These are phyloP conservation scores for Xanthia togata DNA, from an alignment of 2,888 invertebrate species.

Conservation along the genomic window DNA sequence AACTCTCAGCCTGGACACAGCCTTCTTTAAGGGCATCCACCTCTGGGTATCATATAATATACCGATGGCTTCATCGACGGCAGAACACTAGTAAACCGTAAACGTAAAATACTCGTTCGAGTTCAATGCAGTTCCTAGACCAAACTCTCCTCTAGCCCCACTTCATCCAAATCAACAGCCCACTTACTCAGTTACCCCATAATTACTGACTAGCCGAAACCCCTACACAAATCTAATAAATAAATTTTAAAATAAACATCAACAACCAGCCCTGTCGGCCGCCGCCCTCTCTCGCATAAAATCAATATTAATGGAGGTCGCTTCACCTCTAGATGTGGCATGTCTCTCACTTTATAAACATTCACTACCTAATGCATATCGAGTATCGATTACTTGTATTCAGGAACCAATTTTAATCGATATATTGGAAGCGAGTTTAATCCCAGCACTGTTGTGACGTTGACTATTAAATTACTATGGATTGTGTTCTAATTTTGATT, in stretches of 20 bases:
- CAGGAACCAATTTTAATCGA: slow-evolving; percentile 10
- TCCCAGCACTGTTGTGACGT: neutral
- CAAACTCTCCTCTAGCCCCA: neutral
- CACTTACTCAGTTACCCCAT: neutral
- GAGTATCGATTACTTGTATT: slow-evolving; percentile 41
- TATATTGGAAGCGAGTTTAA: neutral
- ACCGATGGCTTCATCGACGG: neutral
- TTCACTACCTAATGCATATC: slow-evolving; percentile 59
- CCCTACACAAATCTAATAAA: slow-evolving; percentile 34
- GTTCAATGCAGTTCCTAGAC: neutral
- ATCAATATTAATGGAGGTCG: slow-evolving; percentile 87
- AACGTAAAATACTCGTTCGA: neutral
- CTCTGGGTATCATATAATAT: neutral
- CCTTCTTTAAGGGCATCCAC: neutral
- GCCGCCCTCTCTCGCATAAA: slow-evolving; percentile 80
- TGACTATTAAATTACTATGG: neutral
- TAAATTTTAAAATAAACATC: slow-evolving; percentile 40
- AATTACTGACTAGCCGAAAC: too few relatives aligned
- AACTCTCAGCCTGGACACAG: too few relatives aligned
- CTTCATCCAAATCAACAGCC: neutral
- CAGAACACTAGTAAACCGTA: neutral
- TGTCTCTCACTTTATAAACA: slow-evolving; percentile 64
- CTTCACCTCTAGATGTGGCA: slow-evolving; percentile 62
- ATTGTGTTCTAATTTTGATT: slow-evolving; percentile 11
- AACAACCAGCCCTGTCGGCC: slow-evolving; percentile 75